These are phyloP conservation scores for Crocodylus rhombifer DNA, from an alignment of 2,797 vertebrate species.

Conservation along the genomic window DNA sequence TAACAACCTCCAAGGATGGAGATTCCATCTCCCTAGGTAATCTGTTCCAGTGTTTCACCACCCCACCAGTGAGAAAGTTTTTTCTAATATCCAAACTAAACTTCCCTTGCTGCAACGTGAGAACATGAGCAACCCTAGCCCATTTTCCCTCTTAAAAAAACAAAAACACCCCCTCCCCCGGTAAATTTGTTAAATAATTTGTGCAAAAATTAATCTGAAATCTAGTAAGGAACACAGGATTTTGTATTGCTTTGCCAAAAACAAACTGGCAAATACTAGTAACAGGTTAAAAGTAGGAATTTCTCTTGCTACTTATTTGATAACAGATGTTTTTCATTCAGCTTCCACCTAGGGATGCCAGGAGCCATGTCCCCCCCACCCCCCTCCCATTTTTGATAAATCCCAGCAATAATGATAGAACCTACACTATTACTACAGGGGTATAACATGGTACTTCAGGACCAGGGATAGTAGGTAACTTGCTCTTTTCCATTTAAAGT, in stretches of 20 bases:
- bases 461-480: background rate
- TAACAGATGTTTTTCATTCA: background rate
- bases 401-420: background rate
- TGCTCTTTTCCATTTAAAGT: background rate
- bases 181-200: background rate
- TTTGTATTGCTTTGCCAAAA: background rate
- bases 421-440: background rate
- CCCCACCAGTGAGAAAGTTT: too few relatives aligned
- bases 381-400: background rate
- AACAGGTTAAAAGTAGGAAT: background rate
- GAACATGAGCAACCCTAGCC: background rate
- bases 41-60: too few relatives aligned
- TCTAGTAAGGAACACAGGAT: background rate
- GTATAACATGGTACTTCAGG: background rate
- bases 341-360: background rate
- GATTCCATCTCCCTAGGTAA: too few relatives aligned
- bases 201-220: background rate
- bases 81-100: too few relatives aligned
- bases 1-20: too few relatives aligned
- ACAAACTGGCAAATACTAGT: background rate
- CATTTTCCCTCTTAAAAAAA: background rate
- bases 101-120: too few relatives aligned
- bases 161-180: too few relatives aligned
- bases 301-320: background rate
- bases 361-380: too few relatives aligned